Evolutionary conservation across 1,140 invertebrate genomes (phyloP), one percentile per base, ranked within the genome.

Genomic region (Bactericera cockerelli): DNA sequence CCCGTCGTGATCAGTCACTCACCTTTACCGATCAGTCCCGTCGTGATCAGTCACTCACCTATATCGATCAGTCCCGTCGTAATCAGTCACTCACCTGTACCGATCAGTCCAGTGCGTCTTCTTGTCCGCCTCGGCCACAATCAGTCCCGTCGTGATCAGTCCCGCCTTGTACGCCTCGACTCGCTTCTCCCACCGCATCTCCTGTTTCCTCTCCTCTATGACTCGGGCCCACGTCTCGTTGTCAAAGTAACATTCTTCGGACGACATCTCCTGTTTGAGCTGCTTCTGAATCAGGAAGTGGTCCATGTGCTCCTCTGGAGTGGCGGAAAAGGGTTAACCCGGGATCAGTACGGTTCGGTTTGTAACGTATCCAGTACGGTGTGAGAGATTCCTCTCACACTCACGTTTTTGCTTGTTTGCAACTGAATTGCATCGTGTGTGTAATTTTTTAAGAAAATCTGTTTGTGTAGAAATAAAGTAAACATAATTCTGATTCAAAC

Each of bases 111-210:
- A 49, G 19, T 49, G 42, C 4, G 42, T 19, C 4, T 49, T 19
- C 22, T 49, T 49, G n/a, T 49, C 42, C n/a, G 6, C n/a, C 19
- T 49, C 42, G n/a, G 4, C 42, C n/a, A 49, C 22, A 49, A 10
- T 10, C n/a, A 49, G 42, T 49, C 42, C 42, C 4, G 42, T 49
- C 42, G 42, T 49, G 22, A 49, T 49, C n/a, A 49, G 42, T 16
- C 42, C 42, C 22, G 4, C n/a, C 22, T 49, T 49, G 8, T 49
- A 19, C 4, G 4, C 42, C n/a, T 16, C 42, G 3, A 49, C n/a
- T 4, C 42, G n/a, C 19, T 49, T 49, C 42, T 49, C 42, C 42
- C 42, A 49, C 3, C n/a, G n/a, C n/a, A 49, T 10, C 22, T 49
- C 42, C 22, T 49, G 42, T 49, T 49, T 49, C 3, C 42, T 4